These are phyloP conservation scores for Tauraco hartlaubi DNA, from an alignment of 2,797 vertebrate species.

Conservation along the genomic window DNA sequence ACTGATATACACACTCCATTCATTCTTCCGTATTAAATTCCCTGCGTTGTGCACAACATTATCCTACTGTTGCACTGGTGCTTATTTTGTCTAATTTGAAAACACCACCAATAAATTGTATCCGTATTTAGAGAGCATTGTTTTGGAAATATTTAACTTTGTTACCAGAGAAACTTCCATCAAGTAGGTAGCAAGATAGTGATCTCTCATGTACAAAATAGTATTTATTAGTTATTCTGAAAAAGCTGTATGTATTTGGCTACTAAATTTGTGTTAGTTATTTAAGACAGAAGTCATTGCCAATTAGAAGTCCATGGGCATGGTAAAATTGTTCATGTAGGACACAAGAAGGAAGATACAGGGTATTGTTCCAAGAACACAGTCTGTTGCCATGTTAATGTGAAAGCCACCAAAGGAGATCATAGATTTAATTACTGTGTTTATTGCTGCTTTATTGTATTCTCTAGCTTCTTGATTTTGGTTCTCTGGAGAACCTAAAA, in stretches of 20 bases:
- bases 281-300: constrained; percentile 28
- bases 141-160: constrained; percentile 71
- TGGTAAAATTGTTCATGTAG: background rate
- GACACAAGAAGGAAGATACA: background rate
- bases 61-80: background rate
- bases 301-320: background rate
- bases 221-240: background rate
- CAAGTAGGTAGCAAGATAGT: background rate
- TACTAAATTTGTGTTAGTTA: constrained; percentile 36
- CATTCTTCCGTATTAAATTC: constrained; percentile 10
- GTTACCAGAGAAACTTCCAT: constrained; percentile 69
- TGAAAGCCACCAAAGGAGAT: constrained; percentile 26
- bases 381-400: constrained; percentile 19
- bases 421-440: constrained; percentile 30
- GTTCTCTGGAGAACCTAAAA: constrained; percentile 11
- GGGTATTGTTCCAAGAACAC: background rate
- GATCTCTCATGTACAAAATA: background rate
- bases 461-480: constrained; percentile 2
- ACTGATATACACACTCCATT: background rate
- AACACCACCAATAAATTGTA: constrained; percentile 32
- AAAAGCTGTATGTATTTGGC: background rate
- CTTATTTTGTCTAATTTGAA: constrained; percentile 57
- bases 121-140: constrained; percentile 34
- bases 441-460: constrained; percentile 18
- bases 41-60: constrained; percentile 11